phyloP scores from a whole-genome alignment of 1,140 invertebrate genomes.

The Drosophila pachea region DNA sequence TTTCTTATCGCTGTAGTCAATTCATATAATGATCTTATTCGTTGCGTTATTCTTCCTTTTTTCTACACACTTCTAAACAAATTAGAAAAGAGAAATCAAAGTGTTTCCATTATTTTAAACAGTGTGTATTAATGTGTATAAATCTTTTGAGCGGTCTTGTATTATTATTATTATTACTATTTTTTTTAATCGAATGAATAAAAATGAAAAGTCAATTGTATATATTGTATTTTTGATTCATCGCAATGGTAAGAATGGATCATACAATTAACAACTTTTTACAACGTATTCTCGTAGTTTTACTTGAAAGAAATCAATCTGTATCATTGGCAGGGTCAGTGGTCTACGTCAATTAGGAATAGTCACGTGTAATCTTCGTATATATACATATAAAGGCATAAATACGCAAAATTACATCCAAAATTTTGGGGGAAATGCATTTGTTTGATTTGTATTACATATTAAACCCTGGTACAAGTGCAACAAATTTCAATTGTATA shows the following conservation, averaged over 20 bases:
- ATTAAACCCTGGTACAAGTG: slow-evolving; percentile 46
- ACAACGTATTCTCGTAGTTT: slow-evolving; percentile 10
- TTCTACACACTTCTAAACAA: slow-evolving; percentile 30
- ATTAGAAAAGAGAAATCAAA: slow-evolving; percentile 29
- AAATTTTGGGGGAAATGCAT: slow-evolving; percentile 35
- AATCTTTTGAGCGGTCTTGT: slow-evolving; percentile 42
- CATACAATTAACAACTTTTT: slow-evolving; percentile 15
- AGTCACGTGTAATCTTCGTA: slow-evolving; percentile 16
- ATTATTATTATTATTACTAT: too few species aligned
- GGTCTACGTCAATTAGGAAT: slow-evolving; percentile 8
- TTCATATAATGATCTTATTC: slow-evolving; percentile 25
- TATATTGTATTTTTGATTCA: neutral
- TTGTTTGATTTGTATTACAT: slow-evolving; percentile 26
- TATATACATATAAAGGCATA: slow-evolving; percentile 25
- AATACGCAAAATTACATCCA: slow-evolving; percentile 22
- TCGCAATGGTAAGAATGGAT: neutral
- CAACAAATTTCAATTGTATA: slow-evolving; percentile 47
- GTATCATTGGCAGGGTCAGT: slow-evolving; percentile 25
- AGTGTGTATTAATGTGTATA: slow-evolving; percentile 30
- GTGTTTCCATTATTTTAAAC: slow-evolving; percentile 26
- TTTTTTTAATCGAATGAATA: slow-evolving; percentile 11
- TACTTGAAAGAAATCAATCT: slow-evolving; percentile 2
- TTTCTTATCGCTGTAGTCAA: slow-evolving; percentile 32
- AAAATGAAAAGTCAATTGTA: slow-evolving; percentile 3
- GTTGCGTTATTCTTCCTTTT: slow-evolving; percentile 27